Base-by-base conservation (phyloP, 2,888 invertebrate genomes). In the Polydrusus tereticollis region DNA sequence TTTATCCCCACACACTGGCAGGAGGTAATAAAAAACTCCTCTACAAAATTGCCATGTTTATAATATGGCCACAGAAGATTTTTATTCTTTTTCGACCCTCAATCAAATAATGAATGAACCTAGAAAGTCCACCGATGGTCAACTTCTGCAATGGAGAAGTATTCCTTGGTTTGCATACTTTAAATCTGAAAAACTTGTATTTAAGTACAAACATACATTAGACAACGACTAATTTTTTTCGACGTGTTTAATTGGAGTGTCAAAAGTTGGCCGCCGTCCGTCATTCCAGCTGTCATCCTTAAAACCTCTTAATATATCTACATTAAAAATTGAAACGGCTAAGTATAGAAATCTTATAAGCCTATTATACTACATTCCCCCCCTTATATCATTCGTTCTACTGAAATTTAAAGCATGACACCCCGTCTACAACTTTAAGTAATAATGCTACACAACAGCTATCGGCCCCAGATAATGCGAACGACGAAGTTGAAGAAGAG, bases 161-260 rank as follows among this genome's bases (percentile, higher is more conserved):
- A 63, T 63, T 50, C 21, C 16, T 12, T 63, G 63, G 63, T 26
- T 50, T 47, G 50, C 63, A 3, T 45, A 45, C 20, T 45, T 20
- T 10, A 45, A 45, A 45, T n/a, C 20, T 45, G 18, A 33, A 55
- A 55, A 16, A 55, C 36, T 55, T 10, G 0, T 3, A 16, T 55
- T 55, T n/a, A 26, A 14, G 2, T 55, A 55, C 36, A 55, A 26
- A 26, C 0, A 10, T 55, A 55, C 55, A 0, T 26, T 55, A 26
- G 21, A 26, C 12, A 36, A 10, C 16, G 29, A 55, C 21, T n/a
- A 8, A 1, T 12, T n/a, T 6, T 55, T 36, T 36, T 26, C 2
- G n/a, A 55, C 1, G 14, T 55, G 55, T 26, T 23, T 4, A 14
- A 55, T 55, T 6, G 55, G 18, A 55, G n/a, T n/a, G 10, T 26